Evolutionary conservation across 2,888 invertebrate species (phyloP), one percentile per base, ranked within the genome.

Genomic region (Drosophila stalkeri): DNA sequence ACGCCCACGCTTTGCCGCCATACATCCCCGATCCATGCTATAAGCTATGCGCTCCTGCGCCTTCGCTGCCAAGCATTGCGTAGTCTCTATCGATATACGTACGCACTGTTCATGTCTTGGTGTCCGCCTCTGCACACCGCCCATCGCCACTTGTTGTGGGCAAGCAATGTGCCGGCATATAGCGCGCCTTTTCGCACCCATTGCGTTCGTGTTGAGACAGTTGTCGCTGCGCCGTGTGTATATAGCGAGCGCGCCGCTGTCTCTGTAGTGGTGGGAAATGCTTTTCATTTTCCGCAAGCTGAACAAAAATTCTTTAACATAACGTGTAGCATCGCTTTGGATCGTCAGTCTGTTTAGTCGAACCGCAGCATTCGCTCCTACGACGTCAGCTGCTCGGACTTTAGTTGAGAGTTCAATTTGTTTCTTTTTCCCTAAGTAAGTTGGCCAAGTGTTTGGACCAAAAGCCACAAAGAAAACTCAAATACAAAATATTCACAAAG

Each of bases 281-380:
- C 76, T 83, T 82, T 84, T 81, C 78, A 83, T 90, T 92, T 89
- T 91, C 89, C 82, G 81, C 81, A 77, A 69, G 75, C 88, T 85
- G 76, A 89, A 86, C 77, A 90, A 91, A 92, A 92, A 91, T 90
- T 92, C 91, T 91, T 92, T 91, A 92, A 92, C 91, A 90, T 91
- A 91, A 91, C 88, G 92, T 92, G 92, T 87, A 91, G 90, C 91
- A 92, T 90, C 93, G 91, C 91, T 89, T 89, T 90, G 86, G 91
- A 91, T 91, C 93, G 92, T 92, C 92, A 93, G 93, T 93, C 92
- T 92, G 92, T 92, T 93, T 92, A 93, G 93, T 93, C 93, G 92
- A 93, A 93, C 92, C 93, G 93, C 93, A 93, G 93, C 93, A 93
- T 93, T 92, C 93, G 92, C 92, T 92, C 92, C 93, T 92, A 92